phyloP scores from a whole-genome alignment of 2,888 invertebrate species.

The Drosophila stalkeri region DNA sequence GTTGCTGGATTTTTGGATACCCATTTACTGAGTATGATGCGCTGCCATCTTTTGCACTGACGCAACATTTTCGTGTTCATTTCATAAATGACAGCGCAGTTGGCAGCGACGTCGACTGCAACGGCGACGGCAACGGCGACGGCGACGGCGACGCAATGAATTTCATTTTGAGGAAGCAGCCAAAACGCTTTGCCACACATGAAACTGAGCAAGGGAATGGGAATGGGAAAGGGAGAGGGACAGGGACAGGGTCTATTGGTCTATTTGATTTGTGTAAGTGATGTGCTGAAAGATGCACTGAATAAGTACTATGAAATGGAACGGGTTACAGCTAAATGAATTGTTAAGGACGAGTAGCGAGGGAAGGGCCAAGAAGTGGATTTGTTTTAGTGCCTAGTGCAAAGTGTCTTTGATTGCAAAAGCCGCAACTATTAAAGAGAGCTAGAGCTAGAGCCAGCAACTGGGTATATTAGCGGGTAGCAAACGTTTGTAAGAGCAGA shows the following conservation, averaged over 20 bases:
- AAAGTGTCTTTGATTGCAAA: conserved; percentile 71
- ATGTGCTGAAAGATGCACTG: conserved; percentile 49
- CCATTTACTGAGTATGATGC: conserved; percentile 5
- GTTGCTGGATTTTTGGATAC: conserved; percentile 23
- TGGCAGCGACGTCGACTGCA: conserved; percentile 21
- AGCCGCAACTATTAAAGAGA: conserved; percentile 64
- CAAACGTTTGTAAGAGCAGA: background rate
- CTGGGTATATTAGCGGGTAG: background rate
- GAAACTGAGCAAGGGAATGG: background rate
- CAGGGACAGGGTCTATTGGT: conserved; percentile 62
- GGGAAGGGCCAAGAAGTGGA: background rate
- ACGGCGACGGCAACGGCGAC: conserved; percentile 34
- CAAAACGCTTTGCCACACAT: conserved; percentile 53
- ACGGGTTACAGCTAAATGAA: conserved; percentile 3
- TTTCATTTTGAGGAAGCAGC: conserved; percentile 75
- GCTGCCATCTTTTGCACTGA: conserved; percentile 38
- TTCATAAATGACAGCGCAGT: conserved; percentile 55
- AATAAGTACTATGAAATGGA: conserved; percentile 26
- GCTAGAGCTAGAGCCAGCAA: no score
- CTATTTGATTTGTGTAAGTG: conserved; percentile 73
- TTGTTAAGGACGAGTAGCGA: background rate
- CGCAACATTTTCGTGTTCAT: conserved; percentile 72
- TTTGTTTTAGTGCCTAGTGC: conserved; percentile 22
- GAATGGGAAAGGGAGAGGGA: no score
- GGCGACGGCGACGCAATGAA: conserved; percentile 60